phyloP scores from a whole-genome alignment of 1,140 invertebrate genomes.

The Heliconius hewitsoni region DNA sequence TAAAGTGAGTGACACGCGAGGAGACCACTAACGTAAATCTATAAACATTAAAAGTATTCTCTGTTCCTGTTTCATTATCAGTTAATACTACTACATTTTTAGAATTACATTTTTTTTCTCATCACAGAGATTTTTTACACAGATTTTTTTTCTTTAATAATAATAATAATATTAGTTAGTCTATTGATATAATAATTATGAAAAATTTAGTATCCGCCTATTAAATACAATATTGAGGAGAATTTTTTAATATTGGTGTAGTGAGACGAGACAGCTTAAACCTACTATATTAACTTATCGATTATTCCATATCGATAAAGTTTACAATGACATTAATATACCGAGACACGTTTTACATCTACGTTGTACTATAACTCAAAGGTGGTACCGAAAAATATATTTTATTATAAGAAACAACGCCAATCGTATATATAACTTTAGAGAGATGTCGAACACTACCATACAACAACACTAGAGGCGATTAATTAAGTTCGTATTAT shows the following conservation, averaged over 20 bases:
- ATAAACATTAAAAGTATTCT: conserved; percentile 41
- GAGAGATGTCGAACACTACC: conserved; percentile 68
- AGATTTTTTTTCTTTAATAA: conserved; percentile 53
- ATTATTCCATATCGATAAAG: conserved; percentile 70
- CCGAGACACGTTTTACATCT: conserved; percentile 74
- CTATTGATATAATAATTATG: conserved; percentile 78
- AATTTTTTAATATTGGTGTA: conserved; percentile 61
- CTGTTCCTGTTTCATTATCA: conserved; percentile 57
- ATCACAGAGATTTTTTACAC: conserved; percentile 77
- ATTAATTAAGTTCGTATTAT: conserved; percentile 51
- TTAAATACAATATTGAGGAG: conserved; percentile 67
- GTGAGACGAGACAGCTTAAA: conserved; percentile 76
- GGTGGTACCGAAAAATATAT: conserved; percentile 80
- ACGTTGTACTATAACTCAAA: conserved; percentile 81
- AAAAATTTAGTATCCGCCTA: conserved; percentile 73
- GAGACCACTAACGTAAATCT: conserved; percentile 31
- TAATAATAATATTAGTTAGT: conserved; percentile 46
- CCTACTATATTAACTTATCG: conserved; percentile 66
- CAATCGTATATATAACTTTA: conserved; percentile 68
- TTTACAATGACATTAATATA: conserved; percentile 66
- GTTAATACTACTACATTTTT: conserved; percentile 79
- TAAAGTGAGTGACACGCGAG: conserved; percentile 32
- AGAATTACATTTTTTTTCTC: conserved; percentile 72
- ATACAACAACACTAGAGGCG: conserved; percentile 60
- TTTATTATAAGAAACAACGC: conserved; percentile 74